These are phyloP conservation scores for Falco punctatus DNA, from an alignment of 2,113 vertebrate species.

Conservation along the genomic window DNA sequence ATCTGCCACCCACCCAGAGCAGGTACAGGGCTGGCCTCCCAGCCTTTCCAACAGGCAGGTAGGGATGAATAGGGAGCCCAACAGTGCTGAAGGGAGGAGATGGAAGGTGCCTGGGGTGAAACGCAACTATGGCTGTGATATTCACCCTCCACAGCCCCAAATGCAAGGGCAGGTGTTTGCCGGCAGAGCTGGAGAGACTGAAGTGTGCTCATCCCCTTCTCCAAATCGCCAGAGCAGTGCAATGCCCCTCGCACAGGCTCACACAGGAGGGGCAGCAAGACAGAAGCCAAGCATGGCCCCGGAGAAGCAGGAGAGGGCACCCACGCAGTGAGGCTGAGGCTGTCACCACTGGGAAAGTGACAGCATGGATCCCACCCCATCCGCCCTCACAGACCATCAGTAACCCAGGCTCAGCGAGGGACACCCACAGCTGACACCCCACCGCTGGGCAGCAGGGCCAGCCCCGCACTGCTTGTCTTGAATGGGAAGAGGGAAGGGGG, in stretches of 20 bases:
- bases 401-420: accelerated
- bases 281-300: accelerated
- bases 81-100: neutral
- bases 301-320: neutral
- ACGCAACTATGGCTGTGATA: neutral
- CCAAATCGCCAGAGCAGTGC: accelerated
- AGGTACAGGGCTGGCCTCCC: neutral
- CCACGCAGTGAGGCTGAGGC: neutral
- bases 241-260: accelerated
- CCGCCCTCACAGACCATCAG: accelerated
- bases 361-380: neutral
- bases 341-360: accelerated
- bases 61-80: neutral
- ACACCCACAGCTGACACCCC: neutral
- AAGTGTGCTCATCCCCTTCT: neutral
- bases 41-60: neutral
- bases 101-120: neutral
- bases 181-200: neutral
- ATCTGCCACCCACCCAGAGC: neutral
- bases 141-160: neutral
- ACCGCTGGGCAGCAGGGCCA: neutral
- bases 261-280: neutral
- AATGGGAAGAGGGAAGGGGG: neutral
- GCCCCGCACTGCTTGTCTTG: neutral
- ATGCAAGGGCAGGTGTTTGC: neutral